phyloP scores from a whole-genome alignment of 2,888 invertebrate species.

The Macrosoma leucophasiata region DNA sequence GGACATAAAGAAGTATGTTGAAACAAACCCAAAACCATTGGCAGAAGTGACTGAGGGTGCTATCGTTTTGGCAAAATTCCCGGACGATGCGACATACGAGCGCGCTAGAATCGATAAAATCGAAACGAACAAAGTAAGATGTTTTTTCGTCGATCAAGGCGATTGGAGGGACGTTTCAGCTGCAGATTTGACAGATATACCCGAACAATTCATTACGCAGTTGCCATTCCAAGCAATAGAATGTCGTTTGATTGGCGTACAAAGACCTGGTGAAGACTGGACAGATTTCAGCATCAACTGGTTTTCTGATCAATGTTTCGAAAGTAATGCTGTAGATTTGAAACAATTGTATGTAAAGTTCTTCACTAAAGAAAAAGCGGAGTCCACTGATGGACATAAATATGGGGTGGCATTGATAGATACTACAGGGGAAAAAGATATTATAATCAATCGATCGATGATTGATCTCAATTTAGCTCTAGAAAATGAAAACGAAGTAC shows the following conservation, averaged over 20 bases:
- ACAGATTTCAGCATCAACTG: slow-evolving; percentile 67
- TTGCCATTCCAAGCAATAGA: slow-evolving; percentile 80
- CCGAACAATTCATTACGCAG: slow-evolving; percentile 60
- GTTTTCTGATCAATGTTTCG: slow-evolving; percentile 62
- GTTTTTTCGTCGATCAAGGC: slow-evolving; percentile 79
- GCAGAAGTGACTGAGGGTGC: slow-evolving; percentile 46
- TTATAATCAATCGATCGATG: slow-evolving; percentile 66
- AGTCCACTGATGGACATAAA: slow-evolving; percentile 55
- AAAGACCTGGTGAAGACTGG: slow-evolving; percentile 66
- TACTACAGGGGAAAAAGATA: slow-evolving; percentile 47
- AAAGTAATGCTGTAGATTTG: slow-evolving; percentile 43
- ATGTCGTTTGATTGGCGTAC: slow-evolving; percentile 74
- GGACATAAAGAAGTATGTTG: slow-evolving; percentile 53
- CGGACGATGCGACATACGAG: slow-evolving; percentile 53
- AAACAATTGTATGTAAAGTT: slow-evolving; percentile 61
- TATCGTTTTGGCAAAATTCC: slow-evolving; percentile 68
- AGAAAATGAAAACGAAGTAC: slow-evolving; percentile 29
- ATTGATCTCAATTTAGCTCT: slow-evolving; percentile 66
- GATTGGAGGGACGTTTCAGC: slow-evolving; percentile 61
- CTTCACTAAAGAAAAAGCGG: slow-evolving; percentile 48
- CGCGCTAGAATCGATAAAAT: slow-evolving; percentile 60
- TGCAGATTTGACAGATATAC: slow-evolving; percentile 60
- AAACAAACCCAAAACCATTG: slow-evolving; percentile 31
- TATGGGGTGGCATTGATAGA: slow-evolving; percentile 70
- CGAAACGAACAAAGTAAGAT: slow-evolving; percentile 54